Conservation (phyloP, 2,113 vertebrate genomes). For the Salvelinus fontinalis region DNA sequence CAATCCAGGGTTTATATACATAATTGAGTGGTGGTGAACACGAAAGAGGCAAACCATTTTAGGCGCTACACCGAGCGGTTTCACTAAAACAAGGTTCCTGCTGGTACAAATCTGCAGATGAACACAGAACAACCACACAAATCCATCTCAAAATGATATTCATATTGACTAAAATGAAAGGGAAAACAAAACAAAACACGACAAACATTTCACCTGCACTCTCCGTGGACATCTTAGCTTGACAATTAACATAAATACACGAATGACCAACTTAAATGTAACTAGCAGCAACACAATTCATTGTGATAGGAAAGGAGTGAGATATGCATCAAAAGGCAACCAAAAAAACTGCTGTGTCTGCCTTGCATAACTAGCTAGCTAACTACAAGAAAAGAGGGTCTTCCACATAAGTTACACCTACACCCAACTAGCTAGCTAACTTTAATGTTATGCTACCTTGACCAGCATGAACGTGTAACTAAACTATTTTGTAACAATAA, state of each 20-base stretch:
- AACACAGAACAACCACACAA: slow-evolving; percentile 61
- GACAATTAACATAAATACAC: slow-evolving; percentile 64
- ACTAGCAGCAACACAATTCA: not conserved
- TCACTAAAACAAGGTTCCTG: slow-evolving; percentile 42
- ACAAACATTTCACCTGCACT: slow-evolving; percentile 71
- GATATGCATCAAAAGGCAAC: too few species aligned
- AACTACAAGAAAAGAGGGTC: too few species aligned
- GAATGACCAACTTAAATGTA: not conserved
- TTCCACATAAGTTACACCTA: too few species aligned
- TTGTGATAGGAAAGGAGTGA: too few species aligned
- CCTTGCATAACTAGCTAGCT: too few species aligned
- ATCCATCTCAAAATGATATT: slow-evolving; percentile 63
- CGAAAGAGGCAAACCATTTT: slow-evolving; percentile 6
- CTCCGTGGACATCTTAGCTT: slow-evolving; percentile 79
- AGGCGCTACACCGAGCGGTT: slow-evolving; percentile 39
- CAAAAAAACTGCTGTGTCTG: too few species aligned
- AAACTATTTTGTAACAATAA: too few species aligned
- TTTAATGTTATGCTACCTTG: too few species aligned
- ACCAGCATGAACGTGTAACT: too few species aligned
- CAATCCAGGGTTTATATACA: too few species aligned
- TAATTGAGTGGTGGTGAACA: too few species aligned
- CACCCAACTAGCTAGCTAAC: too few species aligned
- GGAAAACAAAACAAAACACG: slow-evolving; percentile 71
- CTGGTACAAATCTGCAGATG: slow-evolving; percentile 59
- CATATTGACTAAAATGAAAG: slow-evolving; percentile 78